Percentiles rank a stretch among this genome's conserved stretches.
These are phyloP conservation scores for Macheiramphus alcinus DNA, from an alignment of 2,113 vertebrate species.

Conservation along the genomic window DNA sequence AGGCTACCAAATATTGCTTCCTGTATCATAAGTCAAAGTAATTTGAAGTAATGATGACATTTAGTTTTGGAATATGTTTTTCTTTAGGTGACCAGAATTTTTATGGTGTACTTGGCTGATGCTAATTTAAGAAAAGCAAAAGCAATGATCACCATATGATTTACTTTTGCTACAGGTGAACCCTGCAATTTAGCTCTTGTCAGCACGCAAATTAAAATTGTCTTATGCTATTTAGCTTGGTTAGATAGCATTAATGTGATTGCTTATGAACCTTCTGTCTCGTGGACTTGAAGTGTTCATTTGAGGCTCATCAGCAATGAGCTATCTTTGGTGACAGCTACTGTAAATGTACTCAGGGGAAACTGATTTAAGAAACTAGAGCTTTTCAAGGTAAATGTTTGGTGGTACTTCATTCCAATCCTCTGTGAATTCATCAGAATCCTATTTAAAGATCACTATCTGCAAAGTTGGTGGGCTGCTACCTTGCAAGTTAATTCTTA, in stretches of 20 bases:
- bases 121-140: conserved; percentile 14
- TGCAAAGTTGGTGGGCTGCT: background rate
- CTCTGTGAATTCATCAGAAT: background rate
- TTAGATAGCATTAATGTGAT: conserved; percentile 33
- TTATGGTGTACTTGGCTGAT: background rate
- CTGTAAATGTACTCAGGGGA: background rate
- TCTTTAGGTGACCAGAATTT: background rate
- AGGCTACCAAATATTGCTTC: background rate
- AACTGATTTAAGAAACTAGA: background rate
- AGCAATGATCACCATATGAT: background rate
- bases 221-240: conserved; percentile 14
- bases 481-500: background rate
- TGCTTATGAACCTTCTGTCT: conserved; percentile 37
- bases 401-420: background rate
- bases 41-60: background rate
- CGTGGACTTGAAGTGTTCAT: conserved; percentile 1
- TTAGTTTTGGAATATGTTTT: background rate
- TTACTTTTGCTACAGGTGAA: conserved; percentile 43
- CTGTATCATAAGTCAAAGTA: background rate
- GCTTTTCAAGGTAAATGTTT: conserved; percentile 37
- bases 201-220: conserved; percentile 30
- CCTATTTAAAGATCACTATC: conserved; percentile 19
- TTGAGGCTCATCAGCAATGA: conserved; percentile 27
- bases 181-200: conserved; percentile 30
- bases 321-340: conserved; percentile 51